These are phyloP conservation scores for Rhodeus uyekii DNA, from an alignment of 2,797 vertebrate genomes.

Conservation along the genomic window DNA sequence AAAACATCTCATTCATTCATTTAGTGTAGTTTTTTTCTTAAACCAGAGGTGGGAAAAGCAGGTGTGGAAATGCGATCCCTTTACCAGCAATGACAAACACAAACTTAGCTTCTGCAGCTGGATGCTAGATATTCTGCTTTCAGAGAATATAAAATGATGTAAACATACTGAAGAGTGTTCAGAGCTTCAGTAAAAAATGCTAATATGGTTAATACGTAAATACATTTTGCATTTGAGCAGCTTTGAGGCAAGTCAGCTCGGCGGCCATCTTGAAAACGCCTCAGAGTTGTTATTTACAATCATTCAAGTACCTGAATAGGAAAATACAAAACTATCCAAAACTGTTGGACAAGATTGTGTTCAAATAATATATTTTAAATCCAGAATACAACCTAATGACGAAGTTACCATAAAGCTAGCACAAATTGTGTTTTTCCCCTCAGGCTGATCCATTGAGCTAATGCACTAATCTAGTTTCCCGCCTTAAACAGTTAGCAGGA, in stretches of 20 bases:
- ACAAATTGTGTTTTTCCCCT: too few relatives aligned
- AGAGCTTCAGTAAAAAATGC: background rate
- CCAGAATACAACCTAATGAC: background rate
- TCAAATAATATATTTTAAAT: background rate
- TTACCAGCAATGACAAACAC: constrained; percentile 9
- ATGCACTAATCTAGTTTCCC: background rate
- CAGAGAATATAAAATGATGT: constrained; percentile 12
- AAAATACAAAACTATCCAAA: background rate
- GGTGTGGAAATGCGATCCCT: constrained; percentile 26
- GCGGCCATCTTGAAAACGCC: background rate
- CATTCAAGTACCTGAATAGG: background rate
- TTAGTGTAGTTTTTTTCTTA: background rate
- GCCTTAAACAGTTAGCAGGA: background rate
- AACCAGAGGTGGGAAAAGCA: constrained; percentile 17
- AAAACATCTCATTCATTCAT: constrained; percentile 37
- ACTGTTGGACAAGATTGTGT: background rate
- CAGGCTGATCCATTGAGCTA: background rate
- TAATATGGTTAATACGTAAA: constrained; percentile 1
- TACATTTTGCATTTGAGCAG: background rate
- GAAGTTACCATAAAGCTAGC: background rate
- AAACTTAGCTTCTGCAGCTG: background rate
- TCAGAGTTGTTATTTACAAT: background rate
- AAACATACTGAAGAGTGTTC: background rate
- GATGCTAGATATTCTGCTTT: background rate
- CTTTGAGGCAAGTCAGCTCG: background rate